These are phyloP conservation scores for Hypsopygia costalis DNA, from an alignment of 2,888 invertebrate species.

Conservation along the genomic window DNA sequence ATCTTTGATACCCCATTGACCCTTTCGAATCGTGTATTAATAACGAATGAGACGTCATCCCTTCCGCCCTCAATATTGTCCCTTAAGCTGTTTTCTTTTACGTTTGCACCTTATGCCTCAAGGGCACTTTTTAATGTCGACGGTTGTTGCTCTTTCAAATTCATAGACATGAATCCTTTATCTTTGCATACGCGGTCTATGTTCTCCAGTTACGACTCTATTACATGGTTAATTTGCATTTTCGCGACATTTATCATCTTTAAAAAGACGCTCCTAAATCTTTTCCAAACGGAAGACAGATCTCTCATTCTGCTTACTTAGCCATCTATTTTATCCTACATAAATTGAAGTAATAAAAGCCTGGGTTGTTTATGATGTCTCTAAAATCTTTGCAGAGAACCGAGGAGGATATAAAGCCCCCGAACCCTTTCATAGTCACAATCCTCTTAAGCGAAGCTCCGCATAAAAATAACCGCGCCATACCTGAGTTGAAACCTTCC, in stretches of 20 bases:
- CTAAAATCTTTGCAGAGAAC: slow-evolving; percentile 15
- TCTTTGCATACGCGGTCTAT: neutral
- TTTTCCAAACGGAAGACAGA: slow-evolving; percentile 2
- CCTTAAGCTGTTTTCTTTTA: slow-evolving; percentile 9
- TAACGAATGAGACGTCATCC: slow-evolving; percentile 42
- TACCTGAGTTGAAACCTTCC: slow-evolving; percentile 36
- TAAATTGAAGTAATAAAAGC: slow-evolving; percentile 31
- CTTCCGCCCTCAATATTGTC: slow-evolving; percentile 9
- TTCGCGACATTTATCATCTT: neutral
- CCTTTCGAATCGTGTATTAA: slow-evolving; percentile 53
- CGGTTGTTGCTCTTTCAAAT: neutral
- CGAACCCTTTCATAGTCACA: slow-evolving; percentile 25
- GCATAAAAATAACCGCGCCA: slow-evolving; percentile 32
- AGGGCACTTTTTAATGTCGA: neutral
- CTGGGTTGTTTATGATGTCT: slow-evolving; percentile 36
- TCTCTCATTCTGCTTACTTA: slow-evolving; percentile 8
- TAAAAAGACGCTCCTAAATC: neutral
- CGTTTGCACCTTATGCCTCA: slow-evolving; percentile 1
- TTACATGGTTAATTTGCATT: neutral
- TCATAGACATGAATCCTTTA: neutral
- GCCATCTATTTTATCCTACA: slow-evolving; percentile 9
- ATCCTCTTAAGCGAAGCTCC: slow-evolving; percentile 15
- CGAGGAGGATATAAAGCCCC: slow-evolving; percentile 11
- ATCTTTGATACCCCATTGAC: slow-evolving; percentile 60
- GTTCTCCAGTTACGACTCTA: neutral